These are phyloP conservation scores for Thalassaphorura encarpata DNA, from an alignment of 1,140 invertebrate genomes.

Conservation along the genomic window DNA sequence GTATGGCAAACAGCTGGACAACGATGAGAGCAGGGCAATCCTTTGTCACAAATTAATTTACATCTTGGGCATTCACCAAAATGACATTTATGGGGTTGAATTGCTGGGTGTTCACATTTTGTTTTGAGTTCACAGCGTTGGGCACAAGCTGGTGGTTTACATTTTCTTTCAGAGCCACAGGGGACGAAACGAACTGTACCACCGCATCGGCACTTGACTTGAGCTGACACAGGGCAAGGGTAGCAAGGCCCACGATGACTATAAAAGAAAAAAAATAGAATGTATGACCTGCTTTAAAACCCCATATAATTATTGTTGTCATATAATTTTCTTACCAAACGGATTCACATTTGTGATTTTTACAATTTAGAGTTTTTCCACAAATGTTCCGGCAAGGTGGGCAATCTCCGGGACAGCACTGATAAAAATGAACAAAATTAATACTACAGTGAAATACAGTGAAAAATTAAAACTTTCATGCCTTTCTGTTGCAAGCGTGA, in stretches of 20 bases:
- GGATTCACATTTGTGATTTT: slow-evolving; percentile 77
- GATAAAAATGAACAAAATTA: slow-evolving; percentile 26
- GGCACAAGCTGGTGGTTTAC: slow-evolving; percentile 65
- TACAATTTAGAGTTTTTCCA: slow-evolving; percentile 39
- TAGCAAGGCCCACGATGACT: slow-evolving; percentile 76
- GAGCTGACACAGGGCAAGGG: slow-evolving; percentile 67
- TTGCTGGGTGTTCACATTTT: slow-evolving; percentile 63
- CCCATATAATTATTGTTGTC: too few species aligned
- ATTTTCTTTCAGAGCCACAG: slow-evolving; percentile 67
- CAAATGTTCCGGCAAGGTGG: slow-evolving; percentile 80
- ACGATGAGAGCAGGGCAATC: too few species aligned
- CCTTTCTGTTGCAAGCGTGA: slow-evolving; percentile 79
- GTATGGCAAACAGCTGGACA: too few species aligned
- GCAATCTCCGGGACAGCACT: slow-evolving; percentile 76
- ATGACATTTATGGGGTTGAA: slow-evolving; percentile 70
- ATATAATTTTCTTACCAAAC: too few species aligned
- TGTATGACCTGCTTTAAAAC: slow-evolving; percentile 17
- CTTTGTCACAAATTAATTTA: slow-evolving; percentile 53
- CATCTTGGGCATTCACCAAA: slow-evolving; percentile 79
- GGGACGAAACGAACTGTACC: slow-evolving; percentile 66
- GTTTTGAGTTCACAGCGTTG: slow-evolving; percentile 35
- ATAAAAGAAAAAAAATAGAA: too few species aligned
- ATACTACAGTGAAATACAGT: not conserved
- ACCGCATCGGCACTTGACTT: slow-evolving; percentile 73
- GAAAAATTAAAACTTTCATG: slow-evolving; percentile 34